Percentiles rank a stretch among this genome's conserved stretches.
phyloP scores from a whole-genome alignment of 2,888 invertebrate genomes.

The Dysmachus trigonus region DNA sequence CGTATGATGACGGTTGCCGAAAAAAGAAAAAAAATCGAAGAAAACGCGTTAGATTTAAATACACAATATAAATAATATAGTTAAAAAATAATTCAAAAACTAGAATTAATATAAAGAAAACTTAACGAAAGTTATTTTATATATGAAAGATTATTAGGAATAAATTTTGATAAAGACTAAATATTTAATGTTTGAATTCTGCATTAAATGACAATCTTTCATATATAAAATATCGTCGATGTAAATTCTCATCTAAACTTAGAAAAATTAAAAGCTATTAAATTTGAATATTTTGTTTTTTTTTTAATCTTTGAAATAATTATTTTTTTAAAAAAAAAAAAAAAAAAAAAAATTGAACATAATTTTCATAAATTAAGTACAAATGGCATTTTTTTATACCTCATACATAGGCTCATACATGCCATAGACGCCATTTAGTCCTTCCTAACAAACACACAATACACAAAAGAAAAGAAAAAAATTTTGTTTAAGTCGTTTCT shows the following conservation, averaged over 20 bases:
- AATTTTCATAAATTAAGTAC: conserved; percentile 3
- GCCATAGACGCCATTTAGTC: conserved; percentile 50
- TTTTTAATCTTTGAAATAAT: not conserved
- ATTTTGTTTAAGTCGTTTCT: conserved; percentile 28
- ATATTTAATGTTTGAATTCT: not conserved
- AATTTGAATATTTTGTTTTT: conserved; percentile 18
- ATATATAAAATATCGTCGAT: conserved; percentile 6
- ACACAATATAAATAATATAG: conserved; percentile 50
- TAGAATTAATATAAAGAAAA: conserved; percentile 46
- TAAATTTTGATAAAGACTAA: not conserved
- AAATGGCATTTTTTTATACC: conserved; percentile 46
- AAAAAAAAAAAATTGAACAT: conserved; percentile 12
- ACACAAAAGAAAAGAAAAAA: conserved; percentile 48
- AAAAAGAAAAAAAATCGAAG: conserved; percentile 64
- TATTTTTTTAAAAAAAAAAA: not conserved
- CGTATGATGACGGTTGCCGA: conserved; percentile 55
- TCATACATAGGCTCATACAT: conserved; percentile 51
- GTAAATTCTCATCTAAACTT: conserved; percentile 17
- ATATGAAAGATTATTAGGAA: conserved; percentile 23
- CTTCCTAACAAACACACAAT: conserved; percentile 51
- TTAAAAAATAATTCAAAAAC: conserved; percentile 46
- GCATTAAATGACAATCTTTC: not conserved
- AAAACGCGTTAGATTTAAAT: conserved; percentile 65
- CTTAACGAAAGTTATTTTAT: conserved; percentile 14
- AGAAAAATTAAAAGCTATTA: conserved; percentile 22